Percentiles rank a stretch among this genome's conserved stretches.
Conservation (phyloP, 2,113 vertebrate genomes). For the Tiliqua scincoides region DNA sequence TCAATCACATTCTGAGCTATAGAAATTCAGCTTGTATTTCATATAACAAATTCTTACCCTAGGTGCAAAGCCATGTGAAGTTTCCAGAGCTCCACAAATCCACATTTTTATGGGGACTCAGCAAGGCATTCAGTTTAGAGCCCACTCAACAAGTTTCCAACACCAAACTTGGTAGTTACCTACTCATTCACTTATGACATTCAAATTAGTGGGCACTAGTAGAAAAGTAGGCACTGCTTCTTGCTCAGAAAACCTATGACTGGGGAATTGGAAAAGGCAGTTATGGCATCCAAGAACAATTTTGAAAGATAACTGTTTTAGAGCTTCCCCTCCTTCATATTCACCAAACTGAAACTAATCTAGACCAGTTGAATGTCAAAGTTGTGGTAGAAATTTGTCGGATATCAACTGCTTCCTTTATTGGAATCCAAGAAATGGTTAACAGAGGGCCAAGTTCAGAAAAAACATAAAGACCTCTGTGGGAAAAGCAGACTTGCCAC, state of each 20-base stretch:
- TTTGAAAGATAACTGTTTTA: not conserved
- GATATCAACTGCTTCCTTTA: not conserved
- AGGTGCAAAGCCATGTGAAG: not conserved
- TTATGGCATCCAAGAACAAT: not conserved
- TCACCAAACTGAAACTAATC: not conserved
- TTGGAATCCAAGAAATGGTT: not conserved
- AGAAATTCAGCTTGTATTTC: not conserved
- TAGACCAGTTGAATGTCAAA: not conserved
- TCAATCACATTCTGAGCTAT: not conserved
- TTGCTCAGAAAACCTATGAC: not conserved
- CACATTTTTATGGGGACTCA: not conserved
- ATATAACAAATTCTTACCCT: not conserved
- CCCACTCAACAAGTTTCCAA: not conserved
- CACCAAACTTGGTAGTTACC: not conserved
- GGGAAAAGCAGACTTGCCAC: not conserved
- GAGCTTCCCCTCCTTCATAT: not conserved
- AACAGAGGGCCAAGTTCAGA: not conserved
- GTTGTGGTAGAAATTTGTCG: not conserved
- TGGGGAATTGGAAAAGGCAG: not conserved
- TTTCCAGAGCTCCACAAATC: too few species aligned
- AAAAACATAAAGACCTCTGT: not conserved
- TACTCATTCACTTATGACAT: not conserved
- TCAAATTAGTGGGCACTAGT: too few species aligned
- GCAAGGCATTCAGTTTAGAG: not conserved
- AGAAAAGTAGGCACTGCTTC: too few species aligned